Evolutionary conservation across 2,888 invertebrate genomes (phyloP).

Genomic region (Spilarctia lutea): DNA sequence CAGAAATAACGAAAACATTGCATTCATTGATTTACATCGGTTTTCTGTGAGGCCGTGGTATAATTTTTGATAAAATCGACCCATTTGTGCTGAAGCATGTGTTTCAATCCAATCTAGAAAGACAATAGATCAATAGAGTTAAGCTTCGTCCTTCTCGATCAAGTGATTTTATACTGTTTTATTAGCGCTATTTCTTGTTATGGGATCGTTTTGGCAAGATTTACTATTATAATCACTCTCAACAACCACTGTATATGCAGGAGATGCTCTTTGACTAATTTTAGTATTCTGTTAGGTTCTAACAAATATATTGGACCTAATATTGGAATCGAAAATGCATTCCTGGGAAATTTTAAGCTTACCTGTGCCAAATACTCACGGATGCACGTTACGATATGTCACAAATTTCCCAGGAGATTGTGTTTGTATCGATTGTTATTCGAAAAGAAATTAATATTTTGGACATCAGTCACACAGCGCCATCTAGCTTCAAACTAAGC

Average conservation of each 20-base stretch:
- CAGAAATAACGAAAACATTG: no score
- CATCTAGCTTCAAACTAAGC: no score
- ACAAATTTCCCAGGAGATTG: no score
- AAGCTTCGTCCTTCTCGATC: not conserved
- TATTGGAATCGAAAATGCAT: constrained; percentile 9
- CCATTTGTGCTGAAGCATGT: not conserved
- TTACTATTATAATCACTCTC: not conserved
- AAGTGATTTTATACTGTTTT: not conserved
- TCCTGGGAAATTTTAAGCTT: constrained; percentile 10
- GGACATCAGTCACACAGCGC: no score
- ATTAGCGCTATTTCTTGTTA: not conserved
- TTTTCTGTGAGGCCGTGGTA: no score
- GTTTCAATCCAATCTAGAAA: not conserved
- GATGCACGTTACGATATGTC: not conserved
- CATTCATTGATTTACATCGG: no score
- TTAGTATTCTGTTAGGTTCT: constrained; percentile 1
- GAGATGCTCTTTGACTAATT: not conserved
- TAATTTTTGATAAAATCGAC: no score
- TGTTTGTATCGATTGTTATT: no score
- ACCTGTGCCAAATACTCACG: constrained; percentile 9
- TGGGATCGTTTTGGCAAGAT: not conserved
- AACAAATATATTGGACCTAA: constrained; percentile 10
- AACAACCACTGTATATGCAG: constrained; percentile 8
- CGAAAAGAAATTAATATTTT: no score
- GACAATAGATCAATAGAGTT: not conserved